Evolutionary conservation across 1,140 invertebrate species (phyloP), one percentile per base, ranked within the genome.

Genomic region (Rhynchophorus ferrugineus): DNA sequence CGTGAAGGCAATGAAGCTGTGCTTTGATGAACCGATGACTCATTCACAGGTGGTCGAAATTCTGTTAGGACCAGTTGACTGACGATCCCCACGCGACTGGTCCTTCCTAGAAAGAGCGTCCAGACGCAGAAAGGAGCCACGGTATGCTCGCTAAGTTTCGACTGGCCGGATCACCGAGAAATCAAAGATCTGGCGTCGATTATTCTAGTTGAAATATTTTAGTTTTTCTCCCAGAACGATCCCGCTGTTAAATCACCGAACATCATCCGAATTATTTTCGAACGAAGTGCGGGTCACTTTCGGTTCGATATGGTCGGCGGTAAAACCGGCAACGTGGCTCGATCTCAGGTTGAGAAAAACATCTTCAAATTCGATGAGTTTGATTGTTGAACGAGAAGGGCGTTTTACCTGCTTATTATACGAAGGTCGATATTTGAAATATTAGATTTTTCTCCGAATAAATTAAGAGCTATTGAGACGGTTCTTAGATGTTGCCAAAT

Each of bases 141-240:
- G 33, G 42, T 46, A 46, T 49, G 47, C 42, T 49, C 38, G 37
- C 38, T 42, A 33, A 39, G 36, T 38, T 21, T 49, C 47, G 47
- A 49, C 37, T 41, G 42, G 47, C 39, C 42, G 35, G 47, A 38
- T 41, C 47, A 21, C 7, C 22, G 11, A n/a, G n/a, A n/a, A n/a
- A n/a, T n/a, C n/a, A n/a, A n/a, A n/a, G n/a, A n/a, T n/a, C n/a
- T n/a, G n/a, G n/a, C n/a, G n/a, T n/a, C 38, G 47, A 49, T 49
- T 49, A 41, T 18, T 20, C 47, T 49, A 49, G 47, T 22, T 49
- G 38, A 49, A 49, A 49, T 49, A 49, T 49, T 49, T 49, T 49
- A 49, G 42, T 49, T 42, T 38, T 42, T 49, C 42, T 29, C n/a
- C n/a, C n/a, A n/a, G n/a, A n/a, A n/a, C n/a, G n/a, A n/a, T n/a